Evolutionary conservation across 2,797 vertebrate species (phyloP), one percentile per base, ranked within the genome.

Genomic region (Cercopithecus hamlyni): DNA sequence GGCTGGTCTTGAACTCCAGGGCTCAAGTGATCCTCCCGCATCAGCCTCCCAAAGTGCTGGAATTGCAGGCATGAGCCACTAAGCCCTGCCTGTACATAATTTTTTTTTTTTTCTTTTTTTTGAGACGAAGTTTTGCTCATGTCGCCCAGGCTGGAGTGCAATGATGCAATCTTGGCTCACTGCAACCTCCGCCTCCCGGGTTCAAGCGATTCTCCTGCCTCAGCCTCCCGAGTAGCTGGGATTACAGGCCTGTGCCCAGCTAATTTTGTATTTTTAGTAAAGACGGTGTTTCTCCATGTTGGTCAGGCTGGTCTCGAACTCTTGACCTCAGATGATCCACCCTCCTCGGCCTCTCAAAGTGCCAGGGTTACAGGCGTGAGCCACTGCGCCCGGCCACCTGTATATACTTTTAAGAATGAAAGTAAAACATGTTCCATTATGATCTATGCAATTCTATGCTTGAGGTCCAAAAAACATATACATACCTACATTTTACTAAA

Each of bases 401-500:
- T 67, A 22, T 7, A 14, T 73, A 43, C 90, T 87, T 80, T 39
- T 41, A 84, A 75, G 72, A 61, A 48, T 27, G 33, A 84, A 86
- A 76, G 41, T 1, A 39, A 94, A 95, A 82, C 41, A 67, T 2
- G 17, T 19, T 41, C 81, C 39, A 12, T 86, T 61, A 45, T 20
- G 84, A 94, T 75, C 2, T 73, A 52, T 55, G 8, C 41, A 79
- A 48, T 15, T 52, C 30, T 33, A 50, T 5, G 7, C 39, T 2
- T 72, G 88, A 94, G 82, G 50, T 81, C 76, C 76, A 45, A n/a
- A 80, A 55, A 36, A 13, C 27, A 41, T 20, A 75, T 0, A 12
- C 52, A 57, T 39, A 70, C 30, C 58, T 77, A 70, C 72, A 70
- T 39, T 67, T 93, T 57, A 67, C 50, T 52, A 93, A 96, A 92